Evolutionary conservation across 2,888 invertebrate species (phyloP), one percentile per base, ranked within the genome.

Genomic region (Tillus elongatus): DNA sequence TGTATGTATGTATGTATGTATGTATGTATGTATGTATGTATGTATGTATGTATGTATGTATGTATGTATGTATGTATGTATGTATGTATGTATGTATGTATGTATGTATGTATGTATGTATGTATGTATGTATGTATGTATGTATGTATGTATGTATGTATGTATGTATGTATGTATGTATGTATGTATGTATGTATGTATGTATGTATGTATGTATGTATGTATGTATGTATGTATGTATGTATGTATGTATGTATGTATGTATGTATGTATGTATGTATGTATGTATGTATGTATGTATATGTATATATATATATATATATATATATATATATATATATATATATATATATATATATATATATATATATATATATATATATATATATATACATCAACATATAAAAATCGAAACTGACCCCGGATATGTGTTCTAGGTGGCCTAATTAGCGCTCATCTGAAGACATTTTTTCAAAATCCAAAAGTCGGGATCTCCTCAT

Each of bases 301-400:
- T 26, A 26, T 26, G 11, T 26, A 26, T 26, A 26, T 26, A 26
- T 26, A 26, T 26, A 26, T 26, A 26, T 26, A 26, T 26, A 3
- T 26, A 26, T 26, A 26, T 26, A 26, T 26, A 26, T 26, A 26
- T 26, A 26, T 26, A 26, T 26, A 26, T 26, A 3, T 26, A 26
- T 26, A 26, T 26, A 26, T 26, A 26, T 26, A 26, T 26, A 26
- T 26, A 26, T 26, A 26, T 26, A 26, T 26, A 26, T 26, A 26
- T 26, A 26, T 26, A 26, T 26, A 26, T 26, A 26, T 26, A 26
- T 26, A 26, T 26, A 26, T 26, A 26, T 26, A 26, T 26, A 26
- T 26, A 26, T 26, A 26, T 26, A 26, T 26, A 10, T 28, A 33
- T 10, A n/a, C 24, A 39, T n/a, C n/a, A n/a, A n/a, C n/a, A n/a